Evolutionary conservation across 2,888 invertebrate genomes (phyloP).

Genomic region (Harpalus rubripes): DNA sequence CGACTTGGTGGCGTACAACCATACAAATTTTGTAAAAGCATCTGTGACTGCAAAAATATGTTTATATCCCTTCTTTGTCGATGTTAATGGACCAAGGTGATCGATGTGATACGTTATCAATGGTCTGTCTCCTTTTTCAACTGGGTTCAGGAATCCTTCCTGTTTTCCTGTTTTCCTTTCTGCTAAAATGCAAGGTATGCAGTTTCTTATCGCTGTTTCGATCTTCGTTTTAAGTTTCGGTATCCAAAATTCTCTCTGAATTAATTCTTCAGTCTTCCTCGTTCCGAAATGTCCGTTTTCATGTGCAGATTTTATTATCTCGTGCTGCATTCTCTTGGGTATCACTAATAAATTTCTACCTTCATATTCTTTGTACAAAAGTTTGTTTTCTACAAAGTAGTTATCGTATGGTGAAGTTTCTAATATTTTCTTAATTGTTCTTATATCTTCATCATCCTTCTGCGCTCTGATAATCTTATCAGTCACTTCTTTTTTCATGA

Average conservation of each 20-base stretch:
- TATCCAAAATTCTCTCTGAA: conserved; percentile 69
- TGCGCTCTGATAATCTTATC: conserved; percentile 63
- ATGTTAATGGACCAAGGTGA: conserved; percentile 72
- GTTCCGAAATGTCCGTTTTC: conserved; percentile 68
- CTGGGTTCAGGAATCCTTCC: conserved; percentile 72
- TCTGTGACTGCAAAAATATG: conserved; percentile 73
- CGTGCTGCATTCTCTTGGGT: conserved; percentile 68
- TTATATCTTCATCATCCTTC: conserved; percentile 64
- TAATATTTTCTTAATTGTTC: conserved; percentile 67
- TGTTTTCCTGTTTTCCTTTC: conserved; percentile 71
- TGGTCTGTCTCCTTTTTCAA: conserved; percentile 72
- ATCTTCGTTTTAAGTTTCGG: conserved; percentile 69
- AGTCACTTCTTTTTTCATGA: neutral
- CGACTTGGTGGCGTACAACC: conserved; percentile 72
- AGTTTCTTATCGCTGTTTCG: conserved; percentile 67
- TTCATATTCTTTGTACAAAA: conserved; percentile 58
- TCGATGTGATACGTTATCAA: conserved; percentile 73
- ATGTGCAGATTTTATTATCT: conserved; percentile 68
- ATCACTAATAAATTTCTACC: conserved; percentile 68
- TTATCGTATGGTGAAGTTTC: conserved; percentile 64
- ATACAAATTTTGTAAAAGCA: conserved; percentile 72
- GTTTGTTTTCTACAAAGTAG: conserved; percentile 65
- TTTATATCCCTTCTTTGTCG: conserved; percentile 71
- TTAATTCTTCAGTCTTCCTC: conserved; percentile 68
- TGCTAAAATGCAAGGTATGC: conserved; percentile 71